phyloP scores from a whole-genome alignment of 1,140 invertebrate genomes.

The Tachypleus tridentatus region DNA sequence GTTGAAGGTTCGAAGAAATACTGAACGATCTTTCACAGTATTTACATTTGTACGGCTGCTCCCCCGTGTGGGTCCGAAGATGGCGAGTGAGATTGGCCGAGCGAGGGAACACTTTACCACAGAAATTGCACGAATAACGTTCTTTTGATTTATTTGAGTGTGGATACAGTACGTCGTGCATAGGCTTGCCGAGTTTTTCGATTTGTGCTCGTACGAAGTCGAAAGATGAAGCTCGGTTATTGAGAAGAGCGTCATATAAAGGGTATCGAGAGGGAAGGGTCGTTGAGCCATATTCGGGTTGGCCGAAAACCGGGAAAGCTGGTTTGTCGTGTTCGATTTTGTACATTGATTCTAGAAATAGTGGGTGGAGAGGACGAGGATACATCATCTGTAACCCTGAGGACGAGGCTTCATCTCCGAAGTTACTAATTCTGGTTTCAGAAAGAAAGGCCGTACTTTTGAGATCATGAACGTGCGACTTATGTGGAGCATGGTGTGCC shows the following conservation, averaged over 20 bases:
- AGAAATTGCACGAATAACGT: slow-evolving; percentile 93
- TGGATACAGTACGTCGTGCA: slow-evolving; percentile 27
- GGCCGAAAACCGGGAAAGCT: too few species aligned
- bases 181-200: too few species aligned
- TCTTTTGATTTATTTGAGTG: slow-evolving; percentile 62
- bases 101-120: slow-evolving; percentile 90
- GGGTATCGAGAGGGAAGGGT: too few species aligned
- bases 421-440: neutral
- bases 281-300: too few species aligned
- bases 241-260: too few species aligned
- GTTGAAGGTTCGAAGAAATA: slow-evolving; percentile 94
- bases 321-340: neutral
- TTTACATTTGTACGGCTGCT: slow-evolving; percentile 26
- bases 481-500: slow-evolving; percentile 6
- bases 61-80: slow-evolving; percentile 26
- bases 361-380: slow-evolving; percentile 33
- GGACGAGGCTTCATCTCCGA: slow-evolving; percentile 4
- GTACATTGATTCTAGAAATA: slow-evolving; percentile 19
- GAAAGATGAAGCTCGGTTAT: too few species aligned
- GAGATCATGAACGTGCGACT: slow-evolving; percentile 17
- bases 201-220: too few species aligned
- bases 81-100: slow-evolving; percentile 39
- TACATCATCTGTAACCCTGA: slow-evolving; percentile 32
- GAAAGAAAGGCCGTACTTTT: slow-evolving; percentile 17
- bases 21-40: slow-evolving; percentile 89